These are phyloP conservation scores for Drosophila affinis DNA, from an alignment of 2,888 invertebrate species.

Conservation along the genomic window DNA sequence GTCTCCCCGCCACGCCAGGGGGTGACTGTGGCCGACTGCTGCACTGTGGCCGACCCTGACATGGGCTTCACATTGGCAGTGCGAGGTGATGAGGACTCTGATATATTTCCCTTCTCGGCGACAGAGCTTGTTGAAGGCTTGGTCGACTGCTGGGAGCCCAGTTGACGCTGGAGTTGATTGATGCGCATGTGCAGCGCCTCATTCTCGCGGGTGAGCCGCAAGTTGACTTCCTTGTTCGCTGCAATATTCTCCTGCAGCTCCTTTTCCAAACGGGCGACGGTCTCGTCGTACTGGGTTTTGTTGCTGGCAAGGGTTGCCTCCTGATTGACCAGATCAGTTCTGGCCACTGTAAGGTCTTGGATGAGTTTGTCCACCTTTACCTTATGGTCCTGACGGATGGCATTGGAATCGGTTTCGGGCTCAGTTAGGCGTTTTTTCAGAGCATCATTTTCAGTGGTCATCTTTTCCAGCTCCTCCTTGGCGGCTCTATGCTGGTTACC, in stretches of 20 bases:
- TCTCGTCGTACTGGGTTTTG: constrained; percentile 89
- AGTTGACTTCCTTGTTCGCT: constrained; percentile 85
- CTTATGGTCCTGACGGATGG: constrained; percentile 89
- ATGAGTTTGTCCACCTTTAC: constrained; percentile 73
- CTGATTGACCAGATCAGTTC: constrained; percentile 85
- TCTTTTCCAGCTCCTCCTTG: constrained; percentile 59
- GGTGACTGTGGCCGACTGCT: constrained; percentile 85
- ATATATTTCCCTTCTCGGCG: constrained; percentile 85
- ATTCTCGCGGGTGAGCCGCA: constrained; percentile 86
- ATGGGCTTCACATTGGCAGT: constrained; percentile 98
- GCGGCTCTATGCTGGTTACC: constrained; percentile 80
- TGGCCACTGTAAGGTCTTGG: constrained; percentile 85
- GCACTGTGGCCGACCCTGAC: constrained; percentile 87
- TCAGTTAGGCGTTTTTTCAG: constrained; percentile 87
- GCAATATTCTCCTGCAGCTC: constrained; percentile 88
- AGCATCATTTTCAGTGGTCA: constrained; percentile 86
- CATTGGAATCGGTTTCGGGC: constrained; percentile 88
- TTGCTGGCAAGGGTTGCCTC: constrained; percentile 86
- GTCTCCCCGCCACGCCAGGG: constrained; percentile 91
- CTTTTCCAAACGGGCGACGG: constrained; percentile 89
- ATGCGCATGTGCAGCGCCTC: constrained; percentile 90
- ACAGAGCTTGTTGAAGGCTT: constrained; percentile 88
- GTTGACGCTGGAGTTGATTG: constrained; percentile 88
- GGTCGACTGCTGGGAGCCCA: constrained; percentile 86
- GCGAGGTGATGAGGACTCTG: constrained; percentile 85